Percentiles rank a stretch among this genome's conserved stretches.
These are phyloP conservation scores for Leptinotarsa texana DNA, from an alignment of 1,140 invertebrate genomes.

Conservation along the genomic window DNA sequence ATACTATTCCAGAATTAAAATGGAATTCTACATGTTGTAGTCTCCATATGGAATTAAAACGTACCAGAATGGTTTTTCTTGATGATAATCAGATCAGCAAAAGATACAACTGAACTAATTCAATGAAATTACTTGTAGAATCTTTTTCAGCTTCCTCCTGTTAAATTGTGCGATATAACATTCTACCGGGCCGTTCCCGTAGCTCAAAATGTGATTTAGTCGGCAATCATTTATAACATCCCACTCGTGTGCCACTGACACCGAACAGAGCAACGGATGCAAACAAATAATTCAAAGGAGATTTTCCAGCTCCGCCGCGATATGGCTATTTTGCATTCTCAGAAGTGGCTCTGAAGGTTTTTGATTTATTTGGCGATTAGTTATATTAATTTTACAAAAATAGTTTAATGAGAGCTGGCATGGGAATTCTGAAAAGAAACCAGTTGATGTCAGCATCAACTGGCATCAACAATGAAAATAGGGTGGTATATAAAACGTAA, in stretches of 20 bases:
- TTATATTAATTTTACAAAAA: background rate
- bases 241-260: slow-evolving; percentile 14
- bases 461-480: too few species aligned
- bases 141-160: background rate
- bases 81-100: too few species aligned
- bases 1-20: too few species aligned
- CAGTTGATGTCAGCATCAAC: too few species aligned
- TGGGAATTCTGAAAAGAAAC: background rate
- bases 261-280: slow-evolving; percentile 12
- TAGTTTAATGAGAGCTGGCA: background rate
- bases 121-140: background rate
- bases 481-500: too few species aligned
- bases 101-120: background rate
- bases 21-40: too few species aligned
- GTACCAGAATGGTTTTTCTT: too few species aligned
- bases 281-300: slow-evolving; percentile 18
- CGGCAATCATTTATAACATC: slow-evolving; percentile 11
- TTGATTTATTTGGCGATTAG: slow-evolving; percentile 12
- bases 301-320: slow-evolving; percentile 4
- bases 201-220: slow-evolving; percentile 16
- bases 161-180: slow-evolving; percentile 11
- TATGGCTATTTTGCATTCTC: slow-evolving; percentile 17
- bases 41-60: too few species aligned
- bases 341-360: slow-evolving; percentile 16
- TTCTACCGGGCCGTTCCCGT: background rate